Evolutionary conservation across 1,140 invertebrate species (phyloP).

Genomic region (Chymomyza costata): DNA sequence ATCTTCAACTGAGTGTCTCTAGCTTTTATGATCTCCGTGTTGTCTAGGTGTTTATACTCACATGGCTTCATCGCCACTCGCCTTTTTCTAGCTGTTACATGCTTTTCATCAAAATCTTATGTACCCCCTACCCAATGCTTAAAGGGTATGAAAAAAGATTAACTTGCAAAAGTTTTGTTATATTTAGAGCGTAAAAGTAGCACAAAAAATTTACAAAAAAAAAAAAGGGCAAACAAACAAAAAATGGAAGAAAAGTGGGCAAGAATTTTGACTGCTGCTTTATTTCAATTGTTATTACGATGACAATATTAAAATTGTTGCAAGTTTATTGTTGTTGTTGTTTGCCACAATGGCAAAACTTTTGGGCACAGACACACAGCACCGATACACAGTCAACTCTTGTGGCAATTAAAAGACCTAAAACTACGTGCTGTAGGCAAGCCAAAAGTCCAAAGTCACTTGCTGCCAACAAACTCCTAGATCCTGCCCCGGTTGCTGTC

Average conservation of each 20-base stretch:
- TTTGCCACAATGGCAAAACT: constrained; percentile 27
- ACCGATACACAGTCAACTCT: constrained; percentile 1
- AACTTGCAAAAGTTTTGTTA: constrained; percentile 46
- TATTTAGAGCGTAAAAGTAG: constrained; percentile 47
- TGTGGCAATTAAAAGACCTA: constrained; percentile 62
- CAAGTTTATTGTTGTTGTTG: background rate
- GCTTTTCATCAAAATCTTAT: too few species aligned
- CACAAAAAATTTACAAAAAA: constrained; percentile 41
- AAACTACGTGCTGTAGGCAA: constrained; percentile 28
- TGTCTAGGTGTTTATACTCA: too few species aligned
- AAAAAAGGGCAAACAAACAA: constrained; percentile 27
- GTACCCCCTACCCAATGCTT: too few species aligned
- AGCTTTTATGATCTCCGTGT: too few species aligned
- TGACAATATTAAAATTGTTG: constrained; percentile 60
- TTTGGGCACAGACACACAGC: constrained; percentile 19
- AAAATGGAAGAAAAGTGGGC: constrained; percentile 8
- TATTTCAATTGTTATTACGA: constrained; percentile 66
- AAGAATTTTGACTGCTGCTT: constrained; percentile 30
- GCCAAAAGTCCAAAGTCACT: constrained; percentile 66
- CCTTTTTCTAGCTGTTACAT: too few species aligned
- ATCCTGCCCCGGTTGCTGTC: background rate
- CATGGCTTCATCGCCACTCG: too few species aligned
- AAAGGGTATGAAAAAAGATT: too few species aligned
- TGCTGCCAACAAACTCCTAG: constrained; percentile 2
- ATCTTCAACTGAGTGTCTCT: too few species aligned